Conservation (phyloP, 2,113 vertebrate genomes). For the Sylvietta virens region DNA sequence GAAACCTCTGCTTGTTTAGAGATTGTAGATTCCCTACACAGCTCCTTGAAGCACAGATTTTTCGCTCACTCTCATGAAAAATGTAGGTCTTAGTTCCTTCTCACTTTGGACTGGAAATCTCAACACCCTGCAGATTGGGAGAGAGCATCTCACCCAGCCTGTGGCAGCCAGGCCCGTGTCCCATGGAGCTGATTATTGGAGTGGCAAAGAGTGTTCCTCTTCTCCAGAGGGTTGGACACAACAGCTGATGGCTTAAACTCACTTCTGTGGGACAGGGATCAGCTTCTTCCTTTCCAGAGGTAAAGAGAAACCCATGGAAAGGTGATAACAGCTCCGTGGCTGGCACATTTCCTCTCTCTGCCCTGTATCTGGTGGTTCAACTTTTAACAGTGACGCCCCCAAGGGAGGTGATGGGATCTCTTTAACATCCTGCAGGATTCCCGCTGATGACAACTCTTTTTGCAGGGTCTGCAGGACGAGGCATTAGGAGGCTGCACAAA, state of each 20-base stretch:
- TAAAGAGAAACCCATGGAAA: background rate
- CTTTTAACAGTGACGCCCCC: background rate
- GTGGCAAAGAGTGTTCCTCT: background rate
- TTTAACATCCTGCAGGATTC: background rate
- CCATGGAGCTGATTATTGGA: background rate
- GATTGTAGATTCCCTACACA: background rate
- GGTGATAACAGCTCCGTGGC: background rate
- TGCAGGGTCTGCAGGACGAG: background rate
- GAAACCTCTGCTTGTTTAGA: background rate
- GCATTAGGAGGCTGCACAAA: background rate
- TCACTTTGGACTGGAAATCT: background rate
- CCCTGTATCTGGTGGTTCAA: background rate
- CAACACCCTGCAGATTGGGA: background rate
- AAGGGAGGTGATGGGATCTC: background rate
- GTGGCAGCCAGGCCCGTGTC: background rate
- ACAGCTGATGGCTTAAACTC: background rate
- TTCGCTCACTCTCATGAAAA: background rate
- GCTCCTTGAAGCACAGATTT: background rate
- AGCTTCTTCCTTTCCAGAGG: background rate
- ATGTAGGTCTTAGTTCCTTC: background rate
- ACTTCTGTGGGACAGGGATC: background rate
- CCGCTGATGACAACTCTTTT: background rate
- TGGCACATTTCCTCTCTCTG: background rate
- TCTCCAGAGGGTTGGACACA: background rate
- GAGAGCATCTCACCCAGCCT: background rate